Evolutionary conservation across 1,140 invertebrate genomes (phyloP).

Genomic region (Batillaria attramentaria): DNA sequence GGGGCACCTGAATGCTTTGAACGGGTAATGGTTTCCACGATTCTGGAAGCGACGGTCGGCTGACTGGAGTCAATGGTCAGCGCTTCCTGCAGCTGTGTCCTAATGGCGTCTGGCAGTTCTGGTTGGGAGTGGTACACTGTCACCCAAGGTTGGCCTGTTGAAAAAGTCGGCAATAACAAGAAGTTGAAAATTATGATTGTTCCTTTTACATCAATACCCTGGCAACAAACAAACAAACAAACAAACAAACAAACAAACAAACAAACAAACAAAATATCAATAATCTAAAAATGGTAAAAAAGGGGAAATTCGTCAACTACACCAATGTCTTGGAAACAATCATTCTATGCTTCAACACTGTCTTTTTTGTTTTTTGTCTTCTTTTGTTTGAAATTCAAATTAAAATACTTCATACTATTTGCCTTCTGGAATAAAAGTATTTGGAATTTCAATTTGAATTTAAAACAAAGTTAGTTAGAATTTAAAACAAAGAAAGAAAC

Average conservation of each 20-base stretch:
- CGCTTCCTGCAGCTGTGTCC: conserved; percentile 7
- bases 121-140: conserved; percentile 40
- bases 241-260: too few relatives aligned
- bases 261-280: too few relatives aligned
- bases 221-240: too few relatives aligned
- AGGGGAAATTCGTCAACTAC: too few relatives aligned
- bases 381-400: background rate
- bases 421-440: too few relatives aligned
- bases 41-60: conserved; percentile 1
- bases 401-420: conserved; percentile 1
- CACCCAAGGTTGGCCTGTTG: conserved; percentile 45
- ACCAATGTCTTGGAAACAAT: background rate
- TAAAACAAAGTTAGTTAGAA: background rate
- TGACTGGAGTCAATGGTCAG: conserved; percentile 13
- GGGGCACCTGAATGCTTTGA: too few relatives aligned
- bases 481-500: background rate
- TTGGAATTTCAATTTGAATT: background rate
- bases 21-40: background rate
- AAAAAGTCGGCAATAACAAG: background rate
- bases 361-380: background rate
- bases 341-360: too few relatives aligned
- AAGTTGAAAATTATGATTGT: too few relatives aligned
- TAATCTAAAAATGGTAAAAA: background rate
- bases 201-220: too few relatives aligned
- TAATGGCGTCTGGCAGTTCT: conserved; percentile 2